A percentile compares a stretch with the other conserved stretches of the same genome.
These are phyloP conservation scores for Caranx ignobilis DNA, from an alignment of 2,113 vertebrate genomes.

Conservation along the genomic window DNA sequence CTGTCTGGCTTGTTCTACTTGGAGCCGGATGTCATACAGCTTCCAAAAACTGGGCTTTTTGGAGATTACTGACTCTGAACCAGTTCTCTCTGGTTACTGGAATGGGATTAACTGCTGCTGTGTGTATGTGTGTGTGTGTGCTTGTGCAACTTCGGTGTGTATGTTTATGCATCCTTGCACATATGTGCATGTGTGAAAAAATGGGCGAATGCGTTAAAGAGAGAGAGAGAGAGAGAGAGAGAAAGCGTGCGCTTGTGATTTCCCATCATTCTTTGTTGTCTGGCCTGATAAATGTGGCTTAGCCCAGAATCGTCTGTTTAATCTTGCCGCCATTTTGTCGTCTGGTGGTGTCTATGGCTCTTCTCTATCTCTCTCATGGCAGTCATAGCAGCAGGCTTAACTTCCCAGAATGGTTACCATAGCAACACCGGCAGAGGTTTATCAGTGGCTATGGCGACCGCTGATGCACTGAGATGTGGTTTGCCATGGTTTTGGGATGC, in stretches of 20 bases:
- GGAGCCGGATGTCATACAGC: constrained; percentile 72
- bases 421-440: constrained; percentile 78
- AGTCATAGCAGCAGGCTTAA: constrained; percentile 71
- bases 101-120: constrained; percentile 80
- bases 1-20: constrained; percentile 62
- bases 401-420: constrained; percentile 80
- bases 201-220: constrained; percentile 5
- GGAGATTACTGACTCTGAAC: constrained; percentile 83
- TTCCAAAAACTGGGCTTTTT: constrained; percentile 81
- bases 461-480: constrained; percentile 70
- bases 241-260: constrained; percentile 48
- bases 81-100: constrained; percentile 83
- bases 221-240: constrained; percentile 14
- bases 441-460: constrained; percentile 77
- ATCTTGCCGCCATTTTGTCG: constrained; percentile 82
- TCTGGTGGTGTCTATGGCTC: constrained; percentile 55
- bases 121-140: constrained; percentile 36
- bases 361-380: constrained; percentile 67
- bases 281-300: constrained; percentile 64
- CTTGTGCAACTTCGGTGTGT: not conserved
- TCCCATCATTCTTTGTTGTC: constrained; percentile 70
- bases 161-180: constrained; percentile 21
- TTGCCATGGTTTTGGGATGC: constrained; percentile 50
- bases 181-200: constrained; percentile 48
- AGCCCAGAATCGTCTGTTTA: constrained; percentile 74